Conservation (phyloP, 2,113 vertebrate species). For the Lipophrys pholis region DNA sequence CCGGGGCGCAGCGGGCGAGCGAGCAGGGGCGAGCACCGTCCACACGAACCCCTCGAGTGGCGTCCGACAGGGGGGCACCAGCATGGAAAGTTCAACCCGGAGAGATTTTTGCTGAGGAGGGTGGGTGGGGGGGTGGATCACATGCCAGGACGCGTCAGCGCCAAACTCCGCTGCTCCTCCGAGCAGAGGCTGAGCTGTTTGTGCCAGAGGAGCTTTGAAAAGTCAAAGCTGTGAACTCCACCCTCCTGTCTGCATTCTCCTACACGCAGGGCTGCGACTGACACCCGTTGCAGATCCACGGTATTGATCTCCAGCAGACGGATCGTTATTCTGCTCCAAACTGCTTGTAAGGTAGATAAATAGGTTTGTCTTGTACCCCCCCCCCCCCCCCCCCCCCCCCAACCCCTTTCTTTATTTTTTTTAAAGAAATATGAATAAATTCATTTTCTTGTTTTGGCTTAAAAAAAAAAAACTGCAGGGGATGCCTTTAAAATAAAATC, state of each 20-base stretch:
- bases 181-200: constrained; percentile 59
- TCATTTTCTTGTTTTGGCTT: too few relatives aligned
- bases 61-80: constrained; percentile 56
- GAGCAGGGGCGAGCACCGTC: constrained; percentile 44
- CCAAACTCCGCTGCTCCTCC: constrained; percentile 48
- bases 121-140: constrained; percentile 14
- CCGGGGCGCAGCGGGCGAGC: constrained; percentile 27
- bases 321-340: constrained; percentile 51
- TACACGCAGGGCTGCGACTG: constrained; percentile 60
- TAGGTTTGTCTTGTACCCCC: neutral
- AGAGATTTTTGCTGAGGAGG: neutral
- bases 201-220: constrained; percentile 65
- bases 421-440: too few relatives aligned
- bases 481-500: neutral
- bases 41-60: constrained; percentile 56
- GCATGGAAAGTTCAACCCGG: constrained; percentile 70
- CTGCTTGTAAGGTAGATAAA: constrained; percentile 44
- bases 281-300: constrained; percentile 60
- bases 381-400: too few relatives aligned
- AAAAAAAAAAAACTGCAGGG: neutral
- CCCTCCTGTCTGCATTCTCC: constrained; percentile 77
- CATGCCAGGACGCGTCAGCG: constrained; percentile 43
- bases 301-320: constrained; percentile 56
- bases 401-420: too few relatives aligned
- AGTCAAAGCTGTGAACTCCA: constrained; percentile 82